phyloP scores from a whole-genome alignment of 2,113 vertebrate genomes.

The Amblyornis subalaris region DNA sequence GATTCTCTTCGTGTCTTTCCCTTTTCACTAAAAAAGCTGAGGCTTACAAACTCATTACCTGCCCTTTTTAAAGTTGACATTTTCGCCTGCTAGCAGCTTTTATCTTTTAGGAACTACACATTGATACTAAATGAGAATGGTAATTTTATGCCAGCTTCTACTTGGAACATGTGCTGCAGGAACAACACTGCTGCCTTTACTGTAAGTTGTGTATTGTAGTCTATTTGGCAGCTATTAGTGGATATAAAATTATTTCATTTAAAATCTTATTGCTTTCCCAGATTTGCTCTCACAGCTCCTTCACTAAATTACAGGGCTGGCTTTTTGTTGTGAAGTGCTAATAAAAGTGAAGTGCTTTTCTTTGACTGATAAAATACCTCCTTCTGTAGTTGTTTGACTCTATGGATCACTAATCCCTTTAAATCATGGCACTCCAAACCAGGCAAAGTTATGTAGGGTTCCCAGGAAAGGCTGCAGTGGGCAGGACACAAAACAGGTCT shows the following conservation, averaged over 20 bases:
- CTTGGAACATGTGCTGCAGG: no score
- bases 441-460: background rate
- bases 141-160: background rate
- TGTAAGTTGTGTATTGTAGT: background rate
- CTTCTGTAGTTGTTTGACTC: background rate
- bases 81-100: background rate
- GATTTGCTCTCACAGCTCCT: background rate
- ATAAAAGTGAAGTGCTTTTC: background rate
- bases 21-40: background rate
- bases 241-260: no score
- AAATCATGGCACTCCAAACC: background rate
- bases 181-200: background rate
- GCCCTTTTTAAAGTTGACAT: background rate
- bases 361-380: background rate
- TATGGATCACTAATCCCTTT: background rate
- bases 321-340: background rate
- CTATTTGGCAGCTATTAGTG: background rate
- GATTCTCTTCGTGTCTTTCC: background rate
- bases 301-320: background rate
- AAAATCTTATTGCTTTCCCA: background rate
- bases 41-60: background rate
- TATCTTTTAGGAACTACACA: background rate
- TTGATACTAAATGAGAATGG: background rate
- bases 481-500: background rate
- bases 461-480: background rate